Base-by-base conservation (phyloP, 1,140 invertebrate genomes). In the Stegodyphus mimosarum region DNA sequence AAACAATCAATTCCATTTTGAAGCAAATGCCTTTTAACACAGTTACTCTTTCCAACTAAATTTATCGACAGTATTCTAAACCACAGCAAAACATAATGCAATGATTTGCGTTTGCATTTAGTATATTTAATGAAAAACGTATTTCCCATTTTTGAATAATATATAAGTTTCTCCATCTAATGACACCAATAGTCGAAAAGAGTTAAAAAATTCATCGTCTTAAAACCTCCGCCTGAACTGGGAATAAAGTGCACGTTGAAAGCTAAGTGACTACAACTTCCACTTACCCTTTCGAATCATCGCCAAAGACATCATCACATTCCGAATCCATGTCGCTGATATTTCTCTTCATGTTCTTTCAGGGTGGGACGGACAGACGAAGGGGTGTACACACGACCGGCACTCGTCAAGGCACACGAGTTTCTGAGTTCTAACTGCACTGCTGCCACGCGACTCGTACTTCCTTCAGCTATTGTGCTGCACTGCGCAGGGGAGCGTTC, bases 201-300 rank as follows among this genome's bases (percentile, higher is more conserved):
- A n/a, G n/a, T n/a, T n/a, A 33, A 33, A 33, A 33, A 33, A 33
- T 33, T 33, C 3, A 33, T n/a, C n/a, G n/a, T n/a, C n/a, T n/a
- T n/a, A n/a, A n/a, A n/a, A n/a, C 50, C 6, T n/a, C 48, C 50
- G 1, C 15, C 48, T 10, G 13, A 74, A 78, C 48, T 11, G 6
- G 6, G 17, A 79, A 52, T 11, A 13, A 66, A 33, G 33, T 33
- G 33, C 33, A 33, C 33, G 33, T 33, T 33, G 33, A 33, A 33
- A 33, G 33, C 33, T 33, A 33, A 33, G 48, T 11, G 55, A 33
- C 64, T 76, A 49, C 6, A 76, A 18, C 6, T 10, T n/a, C 63
- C 60, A 90, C 90, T 90, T 89, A 91, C 91, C 91, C 90, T 87
- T 91, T 91, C 6, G 90, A 89, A 69, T 88, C 85, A 15, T 92